A percentile compares a stretch with the other conserved stretches of the same genome.
These are phyloP conservation scores for Uropsilus gracilis DNA, from an alignment of 2,113 vertebrate genomes.

Conservation along the genomic window DNA sequence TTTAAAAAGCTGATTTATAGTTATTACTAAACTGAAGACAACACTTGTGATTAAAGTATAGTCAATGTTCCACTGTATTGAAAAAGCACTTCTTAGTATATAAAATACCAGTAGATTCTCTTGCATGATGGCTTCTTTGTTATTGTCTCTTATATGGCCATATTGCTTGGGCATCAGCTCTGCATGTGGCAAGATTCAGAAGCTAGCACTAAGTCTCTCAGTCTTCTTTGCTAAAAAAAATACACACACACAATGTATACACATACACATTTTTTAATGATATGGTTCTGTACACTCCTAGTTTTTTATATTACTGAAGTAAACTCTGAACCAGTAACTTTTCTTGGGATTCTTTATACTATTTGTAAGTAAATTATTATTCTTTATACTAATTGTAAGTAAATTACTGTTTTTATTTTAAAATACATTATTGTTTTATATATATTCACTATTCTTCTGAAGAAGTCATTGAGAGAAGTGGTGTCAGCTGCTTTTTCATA, in stretches of 20 bases:
- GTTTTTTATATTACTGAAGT: conserved; percentile 56
- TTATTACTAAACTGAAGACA: conserved; percentile 42
- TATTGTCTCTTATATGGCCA: conserved; percentile 70
- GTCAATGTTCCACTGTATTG: conserved; percentile 29
- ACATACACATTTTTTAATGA: neutral
- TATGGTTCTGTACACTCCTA: conserved; percentile 16
- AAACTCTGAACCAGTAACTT: conserved; percentile 35
- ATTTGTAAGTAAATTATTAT: conserved; percentile 47
- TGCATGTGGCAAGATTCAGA: conserved; percentile 78
- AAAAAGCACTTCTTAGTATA: conserved; percentile 26
- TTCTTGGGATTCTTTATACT: conserved; percentile 57
- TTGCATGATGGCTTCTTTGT: conserved; percentile 83
- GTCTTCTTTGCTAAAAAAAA: conserved; percentile 74
- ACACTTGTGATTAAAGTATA: conserved; percentile 20
- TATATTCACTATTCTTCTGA: neutral
- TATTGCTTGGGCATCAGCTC: conserved; percentile 80
- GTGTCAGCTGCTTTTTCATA: conserved; percentile 79
- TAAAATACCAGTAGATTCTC: conserved; percentile 70
- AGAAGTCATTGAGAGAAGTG: conserved; percentile 85
- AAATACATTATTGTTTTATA: neutral
- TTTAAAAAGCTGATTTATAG: conserved; percentile 54
- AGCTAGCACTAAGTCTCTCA: conserved; percentile 84
- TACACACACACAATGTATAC: neutral
- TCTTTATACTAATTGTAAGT: conserved; percentile 54
- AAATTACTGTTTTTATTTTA: conserved; percentile 54